Evolutionary conservation across 2,797 vertebrate species (phyloP).

Genomic region (Oophaga sylvatica): DNA sequence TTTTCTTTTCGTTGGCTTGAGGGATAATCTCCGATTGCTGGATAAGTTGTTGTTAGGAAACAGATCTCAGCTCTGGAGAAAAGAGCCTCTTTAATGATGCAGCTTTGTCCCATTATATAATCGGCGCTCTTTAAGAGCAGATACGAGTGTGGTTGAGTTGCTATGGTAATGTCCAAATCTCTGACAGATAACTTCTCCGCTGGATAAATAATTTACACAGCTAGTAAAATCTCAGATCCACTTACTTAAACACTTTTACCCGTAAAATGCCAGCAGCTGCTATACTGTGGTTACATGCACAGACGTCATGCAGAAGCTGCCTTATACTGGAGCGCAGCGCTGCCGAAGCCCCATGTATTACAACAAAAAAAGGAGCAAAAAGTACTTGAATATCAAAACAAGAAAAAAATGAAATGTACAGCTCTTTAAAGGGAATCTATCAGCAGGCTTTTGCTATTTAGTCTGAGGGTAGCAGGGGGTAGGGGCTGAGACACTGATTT

Average conservation of each 20-base stretch:
- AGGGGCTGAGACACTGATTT: too few relatives aligned
- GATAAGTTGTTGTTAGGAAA: background rate
- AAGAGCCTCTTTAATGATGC: conserved; percentile 40
- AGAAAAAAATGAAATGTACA: too few relatives aligned
- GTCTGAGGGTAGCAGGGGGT: too few relatives aligned
- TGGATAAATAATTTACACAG: conserved; percentile 49
- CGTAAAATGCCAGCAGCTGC: background rate
- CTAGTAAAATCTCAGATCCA: conserved; percentile 14
- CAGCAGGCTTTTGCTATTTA: too few relatives aligned
- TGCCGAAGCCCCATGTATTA: too few relatives aligned
- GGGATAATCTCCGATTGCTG: background rate
- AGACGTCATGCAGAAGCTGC: background rate
- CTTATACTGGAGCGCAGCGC: background rate
- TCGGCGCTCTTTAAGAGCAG: conserved; percentile 24
- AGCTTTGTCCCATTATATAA: conserved; percentile 38
- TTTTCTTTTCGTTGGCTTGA: background rate
- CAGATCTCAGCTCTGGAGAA: background rate
- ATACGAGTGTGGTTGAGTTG: conserved; percentile 25
- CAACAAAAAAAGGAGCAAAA: too few relatives aligned
- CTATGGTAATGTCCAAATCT: conserved; percentile 52
- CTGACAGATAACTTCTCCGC: conserved; percentile 38
- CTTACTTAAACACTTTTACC: conserved; percentile 19
- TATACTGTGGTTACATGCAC: background rate
- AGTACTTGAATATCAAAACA: too few relatives aligned
- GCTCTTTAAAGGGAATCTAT: background rate